Base-by-base conservation (phyloP, 1,140 invertebrate species). In the Cherax quadricarinatus region DNA sequence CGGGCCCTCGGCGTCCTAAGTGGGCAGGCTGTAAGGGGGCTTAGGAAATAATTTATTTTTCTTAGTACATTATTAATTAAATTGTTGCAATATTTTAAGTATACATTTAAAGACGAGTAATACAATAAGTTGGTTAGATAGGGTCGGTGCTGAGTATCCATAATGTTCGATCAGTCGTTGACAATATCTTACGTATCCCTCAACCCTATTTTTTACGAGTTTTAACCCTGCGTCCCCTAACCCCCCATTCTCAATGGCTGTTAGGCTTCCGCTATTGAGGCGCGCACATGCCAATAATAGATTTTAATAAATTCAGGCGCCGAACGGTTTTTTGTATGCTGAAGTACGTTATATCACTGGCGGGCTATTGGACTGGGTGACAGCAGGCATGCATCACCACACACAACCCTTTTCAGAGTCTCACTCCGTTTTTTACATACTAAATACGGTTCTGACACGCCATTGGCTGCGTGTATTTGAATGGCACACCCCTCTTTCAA, bases 271-370 rank as follows among this genome's bases (percentile, higher is more conserved):
- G 51, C 81, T 51, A 86, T 86, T 86, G 62, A 86, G 14, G 62
- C 66, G 84, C 66, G 84, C 84, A 86, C 84, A 86, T 86, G 84
- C 84, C 84, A 86, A 86, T 86, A 86, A 86, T 86, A 73, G 84
- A 75, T 86, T 86, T 86, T 86, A 86, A 86, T 86, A 86, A 73
- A 86, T 86, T 86, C 84, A 86, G 66, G 84, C 84, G 21, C 30
- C 66, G 84, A 53, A 48, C 57, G 57, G 10, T 85, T 85, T 85
- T 84, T 85, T 70, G 57, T 85, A 41, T 66, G 12, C 57, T 21
- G 62, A 30, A 66, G 83, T 85, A 85, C 83, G 83, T 85, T 85
- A 85, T 85, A 85, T 85, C 83, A 85, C 30, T 48, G 53, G 83
- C 16, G 4, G n/a, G 57, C 41, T 60, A 70, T 70, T 85, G 57